phyloP scores from a whole-genome alignment of 2,888 invertebrate genomes.

The Cantharis rufa region DNA sequence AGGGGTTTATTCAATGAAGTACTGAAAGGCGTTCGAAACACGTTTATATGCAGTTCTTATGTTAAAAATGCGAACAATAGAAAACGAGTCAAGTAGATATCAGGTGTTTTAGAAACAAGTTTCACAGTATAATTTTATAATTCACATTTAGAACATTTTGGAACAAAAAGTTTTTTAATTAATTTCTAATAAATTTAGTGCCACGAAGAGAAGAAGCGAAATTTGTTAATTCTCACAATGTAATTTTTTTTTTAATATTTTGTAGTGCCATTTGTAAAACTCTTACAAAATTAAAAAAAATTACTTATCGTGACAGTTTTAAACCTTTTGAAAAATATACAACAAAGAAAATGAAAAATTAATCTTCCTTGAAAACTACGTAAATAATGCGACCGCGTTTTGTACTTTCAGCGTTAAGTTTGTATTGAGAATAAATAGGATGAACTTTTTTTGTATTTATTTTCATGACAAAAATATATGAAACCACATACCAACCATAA shows the following conservation, averaged over 20 bases:
- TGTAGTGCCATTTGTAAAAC: neutral
- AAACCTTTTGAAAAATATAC: neutral
- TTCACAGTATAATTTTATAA: neutral
- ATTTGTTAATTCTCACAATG: neutral
- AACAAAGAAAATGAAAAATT: neutral
- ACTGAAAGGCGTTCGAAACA: neutral
- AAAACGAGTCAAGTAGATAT: neutral
- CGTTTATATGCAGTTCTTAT: neutral
- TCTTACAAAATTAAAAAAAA: neutral
- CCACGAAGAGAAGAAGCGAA: neutral
- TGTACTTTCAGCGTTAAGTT: neutral
- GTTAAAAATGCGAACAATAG: neutral
- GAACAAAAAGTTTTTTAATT: neutral
- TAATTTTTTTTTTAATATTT: neutral
- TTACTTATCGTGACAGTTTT: neutral
- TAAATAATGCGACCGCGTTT: neutral
- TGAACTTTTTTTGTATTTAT: neutral
- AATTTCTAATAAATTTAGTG: neutral
- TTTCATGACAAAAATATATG: constrained; percentile 22
- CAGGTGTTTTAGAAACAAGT: neutral
- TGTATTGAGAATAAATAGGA: neutral
- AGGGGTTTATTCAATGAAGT: neutral
- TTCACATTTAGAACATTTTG: neutral
- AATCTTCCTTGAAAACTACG: neutral
- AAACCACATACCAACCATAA: constrained; percentile 31